Base-by-base conservation (phyloP, 2,797 vertebrate genomes). In the Urophycis tenuis region DNA sequence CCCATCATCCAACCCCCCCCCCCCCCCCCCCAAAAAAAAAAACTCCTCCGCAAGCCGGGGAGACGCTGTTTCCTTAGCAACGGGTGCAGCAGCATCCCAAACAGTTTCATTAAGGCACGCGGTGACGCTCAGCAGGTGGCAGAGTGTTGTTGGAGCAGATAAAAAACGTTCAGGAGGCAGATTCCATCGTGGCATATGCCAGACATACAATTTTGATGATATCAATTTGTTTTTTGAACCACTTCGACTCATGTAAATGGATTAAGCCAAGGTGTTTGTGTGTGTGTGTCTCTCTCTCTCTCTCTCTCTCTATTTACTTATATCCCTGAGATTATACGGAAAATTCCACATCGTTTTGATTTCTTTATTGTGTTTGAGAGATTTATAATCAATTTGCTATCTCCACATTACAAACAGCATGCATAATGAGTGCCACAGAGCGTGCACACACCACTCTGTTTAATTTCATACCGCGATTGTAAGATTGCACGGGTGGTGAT, bases 91-190 rank as follows among this genome's bases (percentile, higher is more conserved):
- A 93, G 96, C 95, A 95, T 94, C 97, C 91, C 96, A 98, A 98
- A 98, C 96, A 98, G 96, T 98, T 98, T 96, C 95, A 98, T 98
- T 97, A 97, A 97, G 96, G 90, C 96, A 92, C 96, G 36, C 36
- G 95, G 94, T 96, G 96, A 95, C 96, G 97, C 96, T 97, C 97
- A 97, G 96, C 97, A 99, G 97, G 97, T 98, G 96, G 96, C 95
- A 95, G 96, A 96, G 94, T 39, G 36, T 39, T 95, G 95, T 90
- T 91, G 92, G 94, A 95, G 95, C 94, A 96, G 97, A 98, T 98
- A 97, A 99, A 99, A 96, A 97, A 14, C 12, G 36, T 39, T 95
- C 96, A 96, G 94, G 95, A 95, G 94, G 96, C 96, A 95, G 95
- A 39, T 39, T 39, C 36, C 14, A 91, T 94, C 90, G 92, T 92